Evolutionary conservation across 35 echinoderm and acorn worm species (phyloP), one percentile per base, ranked within the genome.

Genomic region (Lytechinus pictus): DNA sequence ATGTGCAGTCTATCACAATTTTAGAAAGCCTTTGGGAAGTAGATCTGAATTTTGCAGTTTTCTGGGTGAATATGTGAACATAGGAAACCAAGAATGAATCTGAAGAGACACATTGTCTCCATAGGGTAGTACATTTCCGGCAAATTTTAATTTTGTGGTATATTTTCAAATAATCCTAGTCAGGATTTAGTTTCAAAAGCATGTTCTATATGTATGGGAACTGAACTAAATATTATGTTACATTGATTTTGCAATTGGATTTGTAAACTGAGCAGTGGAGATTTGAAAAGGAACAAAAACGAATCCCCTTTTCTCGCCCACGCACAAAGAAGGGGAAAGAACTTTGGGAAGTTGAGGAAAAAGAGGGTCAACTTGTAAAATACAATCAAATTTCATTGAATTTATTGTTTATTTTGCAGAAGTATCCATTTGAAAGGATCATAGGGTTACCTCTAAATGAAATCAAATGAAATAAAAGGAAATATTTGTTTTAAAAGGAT

Each of bases 361-460:
- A 79, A 79, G 66, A n/a, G 66, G 66, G 66, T 79, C 66, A 79
- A 79, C 66, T 79, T 79, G 66, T 79, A 24, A 79, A 79, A 79
- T 79, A 79, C n/a, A 79, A 79, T 79, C 66, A 79, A n/a, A 24
- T 79, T 79, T 79, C 66, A 79, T 79, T 19, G 66, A 79, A 79
- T 79, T 24, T 79, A 4, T 79, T 7, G 66, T 16, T 79, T 79
- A 79, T 79, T 71, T 44, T 79, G 3, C 19, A 79, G 66, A 3
- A 79, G 66, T 79, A 79, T 14, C 66, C 14, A 79, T 79, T 79
- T n/a, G 19, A 79, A 79, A 79, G 66, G 14, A 79, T 79, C 21
- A 24, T 24, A 79, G 66, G 33, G 33, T 44, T 44, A 44, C 33
- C 2, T 1, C 2, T 44, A 44, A 44, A 44, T 44, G 33, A 44